These are phyloP conservation scores for Dorcus hopei DNA, from an alignment of 2,888 invertebrate genomes.

Conservation along the genomic window DNA sequence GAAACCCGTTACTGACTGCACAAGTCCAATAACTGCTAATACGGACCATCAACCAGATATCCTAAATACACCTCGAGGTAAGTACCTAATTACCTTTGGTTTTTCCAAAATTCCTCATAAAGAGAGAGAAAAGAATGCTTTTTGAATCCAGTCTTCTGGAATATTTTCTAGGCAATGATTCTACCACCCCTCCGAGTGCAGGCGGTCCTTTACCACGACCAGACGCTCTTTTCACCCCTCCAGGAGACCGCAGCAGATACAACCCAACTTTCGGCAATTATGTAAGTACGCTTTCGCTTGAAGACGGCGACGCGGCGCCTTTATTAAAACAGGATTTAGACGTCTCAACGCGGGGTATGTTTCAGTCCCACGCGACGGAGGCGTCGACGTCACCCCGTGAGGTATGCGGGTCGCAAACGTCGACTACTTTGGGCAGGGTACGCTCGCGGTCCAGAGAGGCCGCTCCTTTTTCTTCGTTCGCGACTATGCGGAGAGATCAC, in stretches of 20 bases:
- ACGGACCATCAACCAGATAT: constrained; percentile 57
- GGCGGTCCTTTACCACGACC: constrained; percentile 42
- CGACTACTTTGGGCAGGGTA: constrained; percentile 40
- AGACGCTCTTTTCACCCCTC: constrained; percentile 43
- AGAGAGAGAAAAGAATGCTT: no score
- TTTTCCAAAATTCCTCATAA: neutral
- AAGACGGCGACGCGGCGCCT: neutral
- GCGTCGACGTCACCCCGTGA: constrained; percentile 34
- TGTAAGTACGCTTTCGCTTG: constrained; percentile 28
- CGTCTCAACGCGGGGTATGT: neutral
- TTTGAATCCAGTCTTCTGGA: neutral
- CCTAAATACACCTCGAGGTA: constrained; percentile 74
- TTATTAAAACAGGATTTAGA: neutral
- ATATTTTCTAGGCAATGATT: constrained; percentile 38
- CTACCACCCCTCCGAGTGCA: constrained; percentile 37
- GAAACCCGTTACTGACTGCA: constrained; percentile 58
- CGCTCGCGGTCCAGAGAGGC: constrained; percentile 43
- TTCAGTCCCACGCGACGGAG: constrained; percentile 2
- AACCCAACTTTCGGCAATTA: constrained; percentile 36
- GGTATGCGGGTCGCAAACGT: constrained; percentile 27
- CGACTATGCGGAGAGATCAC: constrained; percentile 67
- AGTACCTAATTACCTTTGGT: constrained; percentile 23
- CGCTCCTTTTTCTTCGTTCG: constrained; percentile 53
- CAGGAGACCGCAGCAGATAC: constrained; percentile 34
- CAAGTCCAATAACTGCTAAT: constrained; percentile 32